Conservation (phyloP, 2,888 invertebrate genomes). For the Colletes collaris region DNA sequence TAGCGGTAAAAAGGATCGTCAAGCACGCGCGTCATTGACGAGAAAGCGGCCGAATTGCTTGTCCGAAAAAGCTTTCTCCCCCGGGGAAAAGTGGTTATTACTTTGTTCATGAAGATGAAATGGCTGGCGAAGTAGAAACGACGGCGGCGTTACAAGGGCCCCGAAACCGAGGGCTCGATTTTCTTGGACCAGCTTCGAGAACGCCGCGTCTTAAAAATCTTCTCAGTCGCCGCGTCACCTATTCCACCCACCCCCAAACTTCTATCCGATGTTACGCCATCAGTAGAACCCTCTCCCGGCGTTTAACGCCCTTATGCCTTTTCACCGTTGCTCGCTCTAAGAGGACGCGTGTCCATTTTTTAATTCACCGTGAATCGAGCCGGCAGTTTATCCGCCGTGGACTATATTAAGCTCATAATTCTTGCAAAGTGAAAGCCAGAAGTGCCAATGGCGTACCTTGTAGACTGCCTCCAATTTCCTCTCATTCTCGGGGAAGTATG, state of each 20-base stretch:
- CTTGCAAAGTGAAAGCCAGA: conserved; percentile 79
- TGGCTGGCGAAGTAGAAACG: conserved; percentile 48
- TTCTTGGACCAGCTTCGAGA: conserved; percentile 66
- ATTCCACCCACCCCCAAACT: conserved; percentile 33
- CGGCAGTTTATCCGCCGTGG: conserved; percentile 62
- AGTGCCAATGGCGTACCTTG: conserved; percentile 62
- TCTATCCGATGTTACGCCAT: conserved; percentile 49
- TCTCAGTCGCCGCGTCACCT: conserved; percentile 41
- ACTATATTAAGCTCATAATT: conserved; percentile 79
- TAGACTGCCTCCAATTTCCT: conserved; percentile 47
- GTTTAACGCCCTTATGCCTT: conserved; percentile 80
- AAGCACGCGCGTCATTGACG: conserved; percentile 5
- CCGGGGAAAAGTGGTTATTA: conserved; percentile 67
- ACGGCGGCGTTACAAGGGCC: conserved; percentile 16
- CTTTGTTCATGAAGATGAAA: conserved; percentile 63
- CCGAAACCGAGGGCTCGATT: conserved; percentile 44
- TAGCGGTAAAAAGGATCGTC: conserved; percentile 14
- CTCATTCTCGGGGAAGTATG: conserved; percentile 47
- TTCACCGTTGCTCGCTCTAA: conserved; percentile 78
- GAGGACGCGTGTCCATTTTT: conserved; percentile 76
- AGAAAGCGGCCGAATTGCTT: conserved; percentile 38
- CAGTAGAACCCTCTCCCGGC: conserved; percentile 53
- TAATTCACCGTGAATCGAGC: conserved; percentile 77
- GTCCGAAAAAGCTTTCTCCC: conserved; percentile 56
- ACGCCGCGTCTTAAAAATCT: conserved; percentile 70